These are phyloP conservation scores for Vultur gryphus DNA, from an alignment of 2,797 vertebrate species.

Conservation along the genomic window DNA sequence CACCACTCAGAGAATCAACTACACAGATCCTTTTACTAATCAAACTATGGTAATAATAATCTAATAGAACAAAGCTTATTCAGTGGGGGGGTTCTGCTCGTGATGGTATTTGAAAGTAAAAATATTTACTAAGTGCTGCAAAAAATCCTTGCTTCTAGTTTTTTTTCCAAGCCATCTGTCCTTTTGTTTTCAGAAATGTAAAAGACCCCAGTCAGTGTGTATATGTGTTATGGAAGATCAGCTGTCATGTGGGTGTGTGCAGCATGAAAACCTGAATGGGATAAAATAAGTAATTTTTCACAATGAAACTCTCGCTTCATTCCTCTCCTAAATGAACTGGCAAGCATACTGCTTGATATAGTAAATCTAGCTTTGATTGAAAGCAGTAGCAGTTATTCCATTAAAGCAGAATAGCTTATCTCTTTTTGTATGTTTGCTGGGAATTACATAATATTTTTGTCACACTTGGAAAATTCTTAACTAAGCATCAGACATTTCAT, in stretches of 20 bases:
- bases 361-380: not conserved
- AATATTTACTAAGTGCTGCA: not conserved
- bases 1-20: constrained; percentile 79
- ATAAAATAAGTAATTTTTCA: not conserved
- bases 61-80: not conserved
- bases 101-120: not conserved
- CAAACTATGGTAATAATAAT: constrained; percentile 79
- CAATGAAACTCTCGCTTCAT: not conserved
- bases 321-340: not conserved
- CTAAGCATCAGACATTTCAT: not conserved
- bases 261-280: not conserved
- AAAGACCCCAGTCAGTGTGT: not conserved
- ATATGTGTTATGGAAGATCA: not conserved
- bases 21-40: constrained; percentile 86
- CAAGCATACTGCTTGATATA: not conserved
- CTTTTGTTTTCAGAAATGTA: not conserved
- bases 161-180: not conserved
- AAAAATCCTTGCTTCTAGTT: not conserved
- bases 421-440: not conserved
- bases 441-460: not conserved
- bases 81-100: not conserved
- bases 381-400: not conserved
- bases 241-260: not conserved
- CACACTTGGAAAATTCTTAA: not conserved
- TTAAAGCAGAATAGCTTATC: not conserved